These are phyloP conservation scores for Chrysocyon brachyurus DNA, from an alignment of 2,797 vertebrate species.

Conservation along the genomic window DNA sequence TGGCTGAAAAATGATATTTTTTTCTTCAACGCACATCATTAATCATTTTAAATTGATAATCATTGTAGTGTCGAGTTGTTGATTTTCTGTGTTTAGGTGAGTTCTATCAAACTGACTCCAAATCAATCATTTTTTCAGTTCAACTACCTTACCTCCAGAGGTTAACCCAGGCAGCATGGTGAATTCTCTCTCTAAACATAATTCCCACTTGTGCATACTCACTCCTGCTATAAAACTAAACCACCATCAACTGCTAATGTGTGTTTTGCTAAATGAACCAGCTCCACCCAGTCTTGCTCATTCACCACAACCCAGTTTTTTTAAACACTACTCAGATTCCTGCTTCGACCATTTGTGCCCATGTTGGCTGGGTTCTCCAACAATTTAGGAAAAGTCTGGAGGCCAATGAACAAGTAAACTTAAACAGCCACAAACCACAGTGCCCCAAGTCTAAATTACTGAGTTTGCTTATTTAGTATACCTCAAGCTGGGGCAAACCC, in stretches of 20 bases:
- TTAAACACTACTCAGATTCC: conserved; percentile 61
- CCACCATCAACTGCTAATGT: not conserved
- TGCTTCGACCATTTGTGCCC: not conserved
- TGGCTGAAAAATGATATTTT: not conserved
- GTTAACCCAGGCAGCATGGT: not conserved
- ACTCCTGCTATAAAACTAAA: not conserved
- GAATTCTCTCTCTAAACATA: not conserved
- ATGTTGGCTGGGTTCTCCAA: conserved; percentile 43
- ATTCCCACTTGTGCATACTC: not conserved
- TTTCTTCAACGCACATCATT: not conserved
- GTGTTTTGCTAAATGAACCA: conserved; percentile 9
- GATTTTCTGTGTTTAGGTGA: conserved; percentile 8
- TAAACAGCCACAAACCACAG: conserved; percentile 70
- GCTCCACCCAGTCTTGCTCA: conserved; percentile 18
- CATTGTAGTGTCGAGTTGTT: not conserved
- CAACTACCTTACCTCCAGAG: not conserved
- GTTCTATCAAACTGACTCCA: not conserved
- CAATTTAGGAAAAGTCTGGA: conserved; percentile 47
- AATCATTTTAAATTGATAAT: not conserved
- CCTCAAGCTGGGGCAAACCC: conserved; percentile 1
- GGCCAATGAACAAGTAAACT: conserved; percentile 72
- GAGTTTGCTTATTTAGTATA: conserved; percentile 71
- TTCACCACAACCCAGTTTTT: conserved; percentile 69
- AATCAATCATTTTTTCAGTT: not conserved
- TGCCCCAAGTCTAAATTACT: conserved; percentile 31